phyloP scores from a whole-genome alignment of 2,113 vertebrate species.

The Ascaphus truei region DNA sequence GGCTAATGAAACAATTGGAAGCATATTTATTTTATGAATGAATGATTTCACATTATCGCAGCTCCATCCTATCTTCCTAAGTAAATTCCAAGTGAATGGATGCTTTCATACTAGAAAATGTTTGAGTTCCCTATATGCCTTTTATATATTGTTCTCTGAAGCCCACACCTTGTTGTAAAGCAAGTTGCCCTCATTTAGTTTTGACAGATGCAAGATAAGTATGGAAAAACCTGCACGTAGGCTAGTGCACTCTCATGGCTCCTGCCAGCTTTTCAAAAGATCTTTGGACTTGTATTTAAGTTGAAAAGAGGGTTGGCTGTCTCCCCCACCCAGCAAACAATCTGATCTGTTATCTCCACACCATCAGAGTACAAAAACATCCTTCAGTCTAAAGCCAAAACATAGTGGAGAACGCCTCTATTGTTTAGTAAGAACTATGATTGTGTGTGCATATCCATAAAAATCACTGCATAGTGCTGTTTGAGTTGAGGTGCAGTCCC shows the following conservation, averaged over 20 bases:
- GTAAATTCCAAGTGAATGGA: not conserved
- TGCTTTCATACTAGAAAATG: not conserved
- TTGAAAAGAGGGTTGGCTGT: not conserved
- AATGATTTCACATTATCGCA: too few species aligned
- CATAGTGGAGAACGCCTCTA: not conserved
- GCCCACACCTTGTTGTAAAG: not conserved
- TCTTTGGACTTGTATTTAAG: not conserved
- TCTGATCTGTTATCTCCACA: not conserved
- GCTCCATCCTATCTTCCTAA: not conserved
- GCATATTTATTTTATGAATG: too few species aligned
- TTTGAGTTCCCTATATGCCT: too few species aligned
- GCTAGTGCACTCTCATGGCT: not conserved
- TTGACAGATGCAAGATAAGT: constrained; percentile 28
- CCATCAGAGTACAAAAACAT: constrained; percentile 9
- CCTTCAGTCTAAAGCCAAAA: not conserved
- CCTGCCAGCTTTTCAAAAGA: not conserved
- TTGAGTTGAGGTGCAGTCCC: too few species aligned
- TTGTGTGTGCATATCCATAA: too few species aligned
- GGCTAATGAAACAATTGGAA: too few species aligned
- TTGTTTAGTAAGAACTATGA: too few species aligned
- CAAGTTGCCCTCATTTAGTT: not conserved
- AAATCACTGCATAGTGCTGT: too few species aligned
- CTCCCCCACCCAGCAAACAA: not conserved
- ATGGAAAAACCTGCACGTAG: constrained; percentile 16
- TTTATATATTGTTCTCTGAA: not conserved